These are phyloP conservation scores for Helobdella robusta DNA, from an alignment of 2,888 invertebrate genomes.

Conservation along the genomic window DNA sequence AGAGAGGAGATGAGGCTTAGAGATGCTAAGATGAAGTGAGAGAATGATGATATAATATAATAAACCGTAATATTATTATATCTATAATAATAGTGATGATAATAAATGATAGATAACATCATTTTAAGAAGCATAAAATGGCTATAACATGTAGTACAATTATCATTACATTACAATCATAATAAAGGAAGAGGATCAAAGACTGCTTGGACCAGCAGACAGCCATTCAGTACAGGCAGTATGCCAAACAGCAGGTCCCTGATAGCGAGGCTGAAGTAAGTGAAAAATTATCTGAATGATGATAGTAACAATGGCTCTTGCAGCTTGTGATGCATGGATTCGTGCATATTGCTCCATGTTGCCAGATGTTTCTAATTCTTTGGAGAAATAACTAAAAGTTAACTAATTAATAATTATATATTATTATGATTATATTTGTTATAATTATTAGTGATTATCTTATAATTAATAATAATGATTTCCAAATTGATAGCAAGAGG, in stretches of 20 bases:
- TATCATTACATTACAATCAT: not conserved
- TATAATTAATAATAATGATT: not conserved
- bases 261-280: constrained; percentile 56
- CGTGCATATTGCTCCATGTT: no score
- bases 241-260: constrained; percentile 81
- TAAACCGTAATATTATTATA: not conserved
- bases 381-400: not conserved
- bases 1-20: constrained; percentile 8
- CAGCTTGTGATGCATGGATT: no score
- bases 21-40: not conserved
- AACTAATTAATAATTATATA: not conserved
- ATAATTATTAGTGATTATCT: not conserved
- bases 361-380: not conserved
- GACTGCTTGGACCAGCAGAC: constrained; percentile 79
- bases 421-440: not conserved
- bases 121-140: no score
- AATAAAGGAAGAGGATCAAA: constrained; percentile 25
- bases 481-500: constrained; percentile 65
- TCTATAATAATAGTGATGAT: not conserved
- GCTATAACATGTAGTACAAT: not conserved
- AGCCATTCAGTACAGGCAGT: constrained; percentile 66
- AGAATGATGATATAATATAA: not conserved
- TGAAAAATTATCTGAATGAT: no score
- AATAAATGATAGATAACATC: no score
- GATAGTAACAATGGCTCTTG: no score